Conservation (phyloP, 1,140 invertebrate species). For the Samia ricini region DNA sequence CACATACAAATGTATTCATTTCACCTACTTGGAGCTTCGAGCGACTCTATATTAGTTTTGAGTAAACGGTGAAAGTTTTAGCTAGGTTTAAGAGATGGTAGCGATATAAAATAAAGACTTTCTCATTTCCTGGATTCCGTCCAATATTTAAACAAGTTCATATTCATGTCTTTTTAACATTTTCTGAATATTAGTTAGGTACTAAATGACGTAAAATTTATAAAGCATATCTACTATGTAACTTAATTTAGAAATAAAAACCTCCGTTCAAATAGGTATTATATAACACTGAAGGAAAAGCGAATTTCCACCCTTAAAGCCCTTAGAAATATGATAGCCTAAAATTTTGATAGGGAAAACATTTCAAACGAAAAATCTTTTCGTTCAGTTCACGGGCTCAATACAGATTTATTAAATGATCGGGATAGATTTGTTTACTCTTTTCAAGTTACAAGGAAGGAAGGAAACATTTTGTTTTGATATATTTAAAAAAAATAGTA, state of each 20-base stretch:
- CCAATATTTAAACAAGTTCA: not conserved
- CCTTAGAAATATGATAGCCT: not conserved
- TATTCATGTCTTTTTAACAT: not conserved
- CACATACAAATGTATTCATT: not conserved
- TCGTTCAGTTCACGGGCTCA: not conserved
- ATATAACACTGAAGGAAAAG: not conserved
- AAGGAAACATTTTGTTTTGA: no score
- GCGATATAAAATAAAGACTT: conserved; percentile 2
- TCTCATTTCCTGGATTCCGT: not conserved
- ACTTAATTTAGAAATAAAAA: not conserved
- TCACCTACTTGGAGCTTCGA: not conserved
- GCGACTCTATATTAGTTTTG: conserved; percentile 9
- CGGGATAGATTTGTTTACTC: not conserved
- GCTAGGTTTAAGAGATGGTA: not conserved
- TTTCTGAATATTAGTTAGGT: not conserved
- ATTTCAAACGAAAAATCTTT: not conserved
- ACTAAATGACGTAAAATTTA: not conserved
- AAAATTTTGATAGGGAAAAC: not conserved
- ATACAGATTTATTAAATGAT: not conserved
- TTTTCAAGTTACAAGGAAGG: not conserved
- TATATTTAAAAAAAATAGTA: no score
- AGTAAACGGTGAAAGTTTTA: not conserved
- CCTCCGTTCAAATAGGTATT: not conserved
- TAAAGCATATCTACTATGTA: not conserved
- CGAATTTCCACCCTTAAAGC: not conserved